phyloP scores from a whole-genome alignment of 2,888 invertebrate genomes.

The Lamellibrachia columna region DNA sequence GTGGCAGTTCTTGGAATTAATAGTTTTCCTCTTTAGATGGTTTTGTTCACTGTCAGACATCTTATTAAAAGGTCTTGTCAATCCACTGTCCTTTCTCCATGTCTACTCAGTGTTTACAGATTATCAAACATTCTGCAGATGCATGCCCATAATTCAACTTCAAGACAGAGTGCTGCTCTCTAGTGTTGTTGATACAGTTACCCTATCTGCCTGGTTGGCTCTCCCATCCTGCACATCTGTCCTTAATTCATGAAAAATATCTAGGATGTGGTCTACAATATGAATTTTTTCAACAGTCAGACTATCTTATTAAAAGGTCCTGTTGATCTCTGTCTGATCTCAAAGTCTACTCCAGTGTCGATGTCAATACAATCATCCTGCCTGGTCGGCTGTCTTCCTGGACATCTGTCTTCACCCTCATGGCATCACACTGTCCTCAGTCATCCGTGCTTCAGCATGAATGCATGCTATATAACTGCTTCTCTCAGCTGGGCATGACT shows the following conservation, averaged over 20 bases:
- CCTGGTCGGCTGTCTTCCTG: neutral
- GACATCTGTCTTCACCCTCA: neutral
- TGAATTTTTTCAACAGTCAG: neutral
- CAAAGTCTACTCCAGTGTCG: too few relatives aligned
- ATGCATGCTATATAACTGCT: slow-evolving; percentile 5
- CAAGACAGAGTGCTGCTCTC: too few relatives aligned
- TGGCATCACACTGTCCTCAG: neutral
- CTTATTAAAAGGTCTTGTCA: neutral
- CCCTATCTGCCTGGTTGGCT: neutral
- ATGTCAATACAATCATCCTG: neutral
- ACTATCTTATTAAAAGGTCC: neutral
- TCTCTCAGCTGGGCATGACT: neutral
- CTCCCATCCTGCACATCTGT: neutral
- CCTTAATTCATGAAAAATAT: neutral
- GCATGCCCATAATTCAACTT: too few relatives aligned
- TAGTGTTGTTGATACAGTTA: neutral
- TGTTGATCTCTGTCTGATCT: neutral
- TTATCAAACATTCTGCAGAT: too few relatives aligned
- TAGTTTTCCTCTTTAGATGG: neutral
- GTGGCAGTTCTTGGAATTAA: neutral
- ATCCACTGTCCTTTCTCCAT: neutral
- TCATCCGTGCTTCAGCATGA: neutral
- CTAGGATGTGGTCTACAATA: neutral
- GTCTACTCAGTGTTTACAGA: too few relatives aligned
- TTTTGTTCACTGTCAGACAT: neutral